Evolutionary conservation across 1,140 invertebrate species (phyloP).

Genomic region (Drosophila setifemur): DNA sequence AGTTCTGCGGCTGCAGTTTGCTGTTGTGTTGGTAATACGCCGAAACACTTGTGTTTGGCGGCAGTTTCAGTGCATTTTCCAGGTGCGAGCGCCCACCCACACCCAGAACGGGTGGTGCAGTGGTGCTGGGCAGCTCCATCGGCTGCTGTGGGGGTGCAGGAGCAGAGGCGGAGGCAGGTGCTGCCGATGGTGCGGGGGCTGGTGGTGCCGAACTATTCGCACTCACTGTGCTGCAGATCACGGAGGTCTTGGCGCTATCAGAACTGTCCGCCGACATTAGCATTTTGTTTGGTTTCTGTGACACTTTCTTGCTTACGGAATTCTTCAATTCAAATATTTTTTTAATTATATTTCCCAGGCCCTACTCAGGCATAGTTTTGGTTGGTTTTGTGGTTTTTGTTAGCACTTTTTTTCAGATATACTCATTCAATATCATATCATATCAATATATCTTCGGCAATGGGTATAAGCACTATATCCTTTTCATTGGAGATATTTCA

Average conservation of each 20-base stretch:
- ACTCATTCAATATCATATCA: too few relatives aligned
- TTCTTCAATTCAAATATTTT: background rate
- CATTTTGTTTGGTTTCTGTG: constrained; percentile 57
- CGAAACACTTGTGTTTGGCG: constrained; percentile 78
- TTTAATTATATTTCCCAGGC: constrained; percentile 4
- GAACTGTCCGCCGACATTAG: constrained; percentile 82
- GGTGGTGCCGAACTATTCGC: constrained; percentile 7
- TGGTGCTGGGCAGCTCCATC: constrained; percentile 33
- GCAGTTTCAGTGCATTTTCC: constrained; percentile 74
- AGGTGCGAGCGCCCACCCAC: constrained; percentile 67
- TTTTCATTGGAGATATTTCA: background rate
- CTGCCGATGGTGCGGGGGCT: background rate
- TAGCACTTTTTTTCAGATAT: background rate
- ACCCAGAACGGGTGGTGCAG: constrained; percentile 35
- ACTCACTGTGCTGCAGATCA: constrained; percentile 54
- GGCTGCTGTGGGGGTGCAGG: constrained; percentile 17
- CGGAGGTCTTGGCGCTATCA: constrained; percentile 68
- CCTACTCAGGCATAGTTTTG: constrained; percentile 41
- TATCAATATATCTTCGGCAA: too few relatives aligned
- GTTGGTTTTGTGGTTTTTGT: background rate
- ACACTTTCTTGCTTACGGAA: constrained; percentile 9
- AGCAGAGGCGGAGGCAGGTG: constrained; percentile 23
- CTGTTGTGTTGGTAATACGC: constrained; percentile 79
- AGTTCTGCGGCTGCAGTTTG: constrained; percentile 49
- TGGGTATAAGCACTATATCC: constrained; percentile 4